These are phyloP conservation scores for Dasyprocta punctata DNA, from an alignment of 2,113 vertebrate species.

Conservation along the genomic window DNA sequence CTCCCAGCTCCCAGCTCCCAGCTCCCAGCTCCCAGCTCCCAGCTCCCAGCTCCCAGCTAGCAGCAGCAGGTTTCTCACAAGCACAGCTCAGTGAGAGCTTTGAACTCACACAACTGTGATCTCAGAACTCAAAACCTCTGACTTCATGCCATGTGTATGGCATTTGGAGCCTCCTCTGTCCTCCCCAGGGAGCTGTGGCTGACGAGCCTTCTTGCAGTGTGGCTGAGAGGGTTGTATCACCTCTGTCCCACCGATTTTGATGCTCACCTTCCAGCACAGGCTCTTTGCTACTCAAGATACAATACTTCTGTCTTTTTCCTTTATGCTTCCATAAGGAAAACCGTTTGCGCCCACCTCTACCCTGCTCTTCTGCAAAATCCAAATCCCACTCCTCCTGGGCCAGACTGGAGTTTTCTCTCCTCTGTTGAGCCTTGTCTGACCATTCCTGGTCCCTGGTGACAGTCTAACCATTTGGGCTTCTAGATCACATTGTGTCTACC, in stretches of 20 bases:
- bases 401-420: background rate
- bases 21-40: no score
- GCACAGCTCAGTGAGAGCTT: background rate
- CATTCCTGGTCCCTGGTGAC: background rate
- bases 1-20: no score
- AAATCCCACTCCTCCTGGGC: background rate
- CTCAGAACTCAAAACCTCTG: background rate
- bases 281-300: no score
- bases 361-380: background rate
- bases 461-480: background rate
- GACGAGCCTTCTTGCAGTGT: background rate
- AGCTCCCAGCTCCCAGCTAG: no score
- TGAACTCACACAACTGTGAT: background rate
- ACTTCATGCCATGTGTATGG: fast-evolving
- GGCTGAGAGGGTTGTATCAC: no score
- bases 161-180: background rate
- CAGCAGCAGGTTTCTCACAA: background rate
- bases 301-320: background rate
- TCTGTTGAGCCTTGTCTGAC: background rate
- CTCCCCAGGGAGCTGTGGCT: no score
- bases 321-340: background rate
- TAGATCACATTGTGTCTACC: background rate
- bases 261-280: background rate
- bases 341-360: fast-evolving
- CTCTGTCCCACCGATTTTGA: no score